Percentiles rank a stretch among this genome's conserved stretches.
phyloP scores from a whole-genome alignment of 2,797 vertebrate species.

The Sebastes steindachneri region DNA sequence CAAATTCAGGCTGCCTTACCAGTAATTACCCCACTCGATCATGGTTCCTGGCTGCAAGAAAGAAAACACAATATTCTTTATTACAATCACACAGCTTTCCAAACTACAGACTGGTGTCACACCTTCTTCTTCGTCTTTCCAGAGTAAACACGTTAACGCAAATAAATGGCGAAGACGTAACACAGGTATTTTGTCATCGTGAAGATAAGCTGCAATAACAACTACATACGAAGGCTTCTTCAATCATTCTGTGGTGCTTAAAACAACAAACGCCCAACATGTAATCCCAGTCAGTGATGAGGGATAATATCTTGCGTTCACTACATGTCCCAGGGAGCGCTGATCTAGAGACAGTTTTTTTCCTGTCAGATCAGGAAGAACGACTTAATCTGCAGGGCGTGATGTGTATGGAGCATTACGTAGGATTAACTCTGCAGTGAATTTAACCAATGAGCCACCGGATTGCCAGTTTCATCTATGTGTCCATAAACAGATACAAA shows the following conservation, averaged over 20 bases:
- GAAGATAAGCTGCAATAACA: conserved; percentile 40
- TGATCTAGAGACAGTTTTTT: neutral
- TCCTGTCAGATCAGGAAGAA: conserved; percentile 18
- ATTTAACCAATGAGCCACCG: neutral
- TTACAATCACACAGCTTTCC: conserved; percentile 11
- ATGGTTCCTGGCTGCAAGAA: conserved; percentile 94
- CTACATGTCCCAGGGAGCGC: neutral
- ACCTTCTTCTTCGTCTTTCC: conserved; percentile 1
- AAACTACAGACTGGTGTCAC: neutral
- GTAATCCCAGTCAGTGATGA: conserved; percentile 24
- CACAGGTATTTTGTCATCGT: conserved; percentile 30
- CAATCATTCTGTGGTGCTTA: conserved; percentile 29
- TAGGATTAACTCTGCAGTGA: neutral
- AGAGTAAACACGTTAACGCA: conserved; percentile 23
- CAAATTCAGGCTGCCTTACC: conserved; percentile 85
- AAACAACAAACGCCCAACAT: conserved; percentile 13
- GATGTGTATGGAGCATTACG: neutral
- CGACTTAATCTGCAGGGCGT: conserved; percentile 3
- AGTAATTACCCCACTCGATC: conserved; percentile 99
- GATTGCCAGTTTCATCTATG: neutral
- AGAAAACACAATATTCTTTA: conserved; percentile 45
- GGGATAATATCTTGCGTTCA: conserved; percentile 30
- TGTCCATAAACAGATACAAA: neutral
- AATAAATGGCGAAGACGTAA: conserved; percentile 16
- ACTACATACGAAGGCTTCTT: conserved; percentile 1